Evolutionary conservation across 2,113 vertebrate genomes (phyloP), one percentile per base, ranked within the genome.

Genomic region (Nothocercus nigrocapillus): DNA sequence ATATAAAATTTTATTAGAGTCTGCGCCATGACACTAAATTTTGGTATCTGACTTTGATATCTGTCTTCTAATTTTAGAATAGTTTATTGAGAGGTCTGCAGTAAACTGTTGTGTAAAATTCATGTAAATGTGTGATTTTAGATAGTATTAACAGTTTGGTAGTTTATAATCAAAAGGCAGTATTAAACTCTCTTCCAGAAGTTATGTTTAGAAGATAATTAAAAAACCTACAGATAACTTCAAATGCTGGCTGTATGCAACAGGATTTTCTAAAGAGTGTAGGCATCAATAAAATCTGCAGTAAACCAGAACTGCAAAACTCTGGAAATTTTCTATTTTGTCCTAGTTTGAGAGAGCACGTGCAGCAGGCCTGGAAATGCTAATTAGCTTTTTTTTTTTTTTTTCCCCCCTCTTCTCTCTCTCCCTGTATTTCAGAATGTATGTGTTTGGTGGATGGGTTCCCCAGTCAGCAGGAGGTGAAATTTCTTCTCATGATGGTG

Each of bases 361-460:
- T 88, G 88, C 79, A 89, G 76, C 88, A 93, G 54, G 69, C 47
- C 66, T 81, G 62, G 49, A 85, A 81, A 76, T 94, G 49, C 92
- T 96, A 96, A 96, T 59, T 93, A 82, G 51, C 24, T 51, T 93
- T 91, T 88, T 59, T 88, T 86, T 81, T 73, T 66, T 79, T 64
- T 90, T 83, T 69, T 69, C 20, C 73, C 44, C 64, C 74, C 67
- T 73, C 25, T 51, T 91, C 62, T 20, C 67, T 84, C 36, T 89
- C 47, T 72, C 94, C 70, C 88, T 86, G 0, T 95, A 30, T 97
- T 97, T 93, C 95, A 99, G 99, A 98, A 99, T 99, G 99, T 99
- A 98, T 97, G 94, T 99, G 93, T 99, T 99, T 96, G 99, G 99
- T 76, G 99, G 99, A 92, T 99, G 99, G 99, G 97, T 99, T 96